A percentile compares a stretch with the other conserved stretches of the same genome.
Evolutionary conservation across 2,888 invertebrate genomes (phyloP).

Genomic region (Tiliacea citrago): DNA sequence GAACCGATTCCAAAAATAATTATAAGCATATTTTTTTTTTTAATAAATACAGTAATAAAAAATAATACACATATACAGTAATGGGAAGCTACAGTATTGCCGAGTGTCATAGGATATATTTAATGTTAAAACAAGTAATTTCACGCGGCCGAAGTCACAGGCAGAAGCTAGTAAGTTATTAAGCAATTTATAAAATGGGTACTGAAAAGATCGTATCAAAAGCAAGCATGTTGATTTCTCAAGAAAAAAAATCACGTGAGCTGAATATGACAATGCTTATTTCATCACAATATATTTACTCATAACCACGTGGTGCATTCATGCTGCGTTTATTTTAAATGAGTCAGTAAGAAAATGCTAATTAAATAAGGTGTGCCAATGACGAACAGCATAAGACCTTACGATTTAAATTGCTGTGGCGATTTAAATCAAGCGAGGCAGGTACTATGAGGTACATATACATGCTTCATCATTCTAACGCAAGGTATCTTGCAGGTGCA

Average conservation of each 20-base stretch:
- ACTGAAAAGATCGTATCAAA: neutral
- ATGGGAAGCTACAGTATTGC: too few species aligned
- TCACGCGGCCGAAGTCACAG: too few species aligned
- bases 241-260: neutral
- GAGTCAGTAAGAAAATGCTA: constrained; percentile 57
- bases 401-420: constrained; percentile 24
- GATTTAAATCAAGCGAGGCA: constrained; percentile 48
- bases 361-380: constrained; percentile 56
- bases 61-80: too few species aligned
- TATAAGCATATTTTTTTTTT: too few species aligned
- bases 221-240: neutral
- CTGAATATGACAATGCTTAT: neutral
- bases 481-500: too few species aligned
- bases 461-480: constrained; percentile 28
- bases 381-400: constrained; percentile 49
- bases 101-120: too few species aligned
- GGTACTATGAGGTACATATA: constrained; percentile 16
- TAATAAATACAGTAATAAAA: too few species aligned
- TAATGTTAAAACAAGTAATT: too few species aligned
- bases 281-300: constrained; percentile 15
- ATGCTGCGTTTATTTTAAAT: constrained; percentile 50
- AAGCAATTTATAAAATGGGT: neutral
- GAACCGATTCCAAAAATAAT: too few species aligned
- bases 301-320: constrained; percentile 40
- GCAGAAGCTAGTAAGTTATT: too few species aligned